phyloP scores from a whole-genome alignment of 1,140 invertebrate genomes.

The Stegodyphus dumicola region DNA sequence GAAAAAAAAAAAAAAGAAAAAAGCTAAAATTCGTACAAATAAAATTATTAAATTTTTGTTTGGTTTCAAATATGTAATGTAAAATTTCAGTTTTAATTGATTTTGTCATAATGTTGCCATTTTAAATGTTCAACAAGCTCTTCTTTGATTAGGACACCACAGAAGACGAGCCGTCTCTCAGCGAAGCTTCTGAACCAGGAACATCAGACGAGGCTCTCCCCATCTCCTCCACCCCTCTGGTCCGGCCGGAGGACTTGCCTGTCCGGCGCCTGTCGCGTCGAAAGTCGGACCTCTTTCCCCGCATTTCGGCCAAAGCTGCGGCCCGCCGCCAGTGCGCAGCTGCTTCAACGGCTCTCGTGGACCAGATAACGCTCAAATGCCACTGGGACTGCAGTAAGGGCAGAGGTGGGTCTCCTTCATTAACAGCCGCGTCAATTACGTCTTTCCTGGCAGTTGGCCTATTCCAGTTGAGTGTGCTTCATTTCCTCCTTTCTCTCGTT shows the following conservation, averaged over 20 bases:
- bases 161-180: slow-evolving; percentile 44
- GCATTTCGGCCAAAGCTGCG: slow-evolving; percentile 45
- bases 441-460: no score
- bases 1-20: no score
- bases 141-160: slow-evolving; percentile 25
- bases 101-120: no score
- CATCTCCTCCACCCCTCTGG: not conserved
- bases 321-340: slow-evolving; percentile 13
- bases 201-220: slow-evolving; percentile 12
- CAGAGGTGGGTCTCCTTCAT: slow-evolving; percentile 6
- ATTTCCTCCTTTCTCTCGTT: no score
- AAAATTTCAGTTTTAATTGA: no score
- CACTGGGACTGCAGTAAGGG: slow-evolving; percentile 45
- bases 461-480: no score
- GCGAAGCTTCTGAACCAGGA: slow-evolving; percentile 25
- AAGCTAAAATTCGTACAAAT: no score
- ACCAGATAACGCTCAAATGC: slow-evolving; percentile 53
- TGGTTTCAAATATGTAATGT: no score
- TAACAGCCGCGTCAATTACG: no score
- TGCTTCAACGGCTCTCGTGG: slow-evolving; percentile 10
- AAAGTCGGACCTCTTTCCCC: slow-evolving; percentile 49
- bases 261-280: slow-evolving; percentile 16
- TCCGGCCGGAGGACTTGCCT: not conserved
- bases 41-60: no score
- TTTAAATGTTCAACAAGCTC: no score